phyloP scores from a whole-genome alignment of 2,797 vertebrate species.

The Margarornis squamiger region DNA sequence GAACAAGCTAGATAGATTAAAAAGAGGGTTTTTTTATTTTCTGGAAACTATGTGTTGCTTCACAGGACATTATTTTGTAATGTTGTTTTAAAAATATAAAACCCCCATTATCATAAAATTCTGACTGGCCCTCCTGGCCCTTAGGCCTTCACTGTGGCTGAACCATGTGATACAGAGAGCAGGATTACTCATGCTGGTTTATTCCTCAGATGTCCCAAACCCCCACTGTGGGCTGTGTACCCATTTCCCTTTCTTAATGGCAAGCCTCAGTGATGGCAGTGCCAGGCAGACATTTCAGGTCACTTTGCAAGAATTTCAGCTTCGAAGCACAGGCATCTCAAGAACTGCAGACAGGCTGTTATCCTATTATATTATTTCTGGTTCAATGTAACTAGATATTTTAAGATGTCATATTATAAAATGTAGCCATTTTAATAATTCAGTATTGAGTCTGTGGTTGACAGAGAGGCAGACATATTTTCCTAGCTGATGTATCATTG shows the following conservation, averaged over 20 bases:
- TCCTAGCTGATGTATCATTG: not conserved
- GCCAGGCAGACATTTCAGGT: not conserved
- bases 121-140: not conserved
- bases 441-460: not conserved
- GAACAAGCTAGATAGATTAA: not conserved
- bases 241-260: not conserved
- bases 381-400: not conserved
- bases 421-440: not conserved
- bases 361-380: not conserved
- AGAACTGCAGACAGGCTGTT: not conserved
- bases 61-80: not conserved
- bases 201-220: not conserved
- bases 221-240: not conserved
- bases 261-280: not conserved
- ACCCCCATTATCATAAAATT: accelerated
- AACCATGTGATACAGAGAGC: not conserved
- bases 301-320: not conserved
- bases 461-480: not conserved
- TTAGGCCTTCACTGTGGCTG: not conserved
- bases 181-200: not conserved
- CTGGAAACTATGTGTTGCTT: not conserved
- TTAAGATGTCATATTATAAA: not conserved
- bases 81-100: not conserved
- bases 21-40: not conserved
- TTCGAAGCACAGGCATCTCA: not conserved